Conservation (phyloP, 2,797 vertebrate species). For the Salmo trutta region DNA sequence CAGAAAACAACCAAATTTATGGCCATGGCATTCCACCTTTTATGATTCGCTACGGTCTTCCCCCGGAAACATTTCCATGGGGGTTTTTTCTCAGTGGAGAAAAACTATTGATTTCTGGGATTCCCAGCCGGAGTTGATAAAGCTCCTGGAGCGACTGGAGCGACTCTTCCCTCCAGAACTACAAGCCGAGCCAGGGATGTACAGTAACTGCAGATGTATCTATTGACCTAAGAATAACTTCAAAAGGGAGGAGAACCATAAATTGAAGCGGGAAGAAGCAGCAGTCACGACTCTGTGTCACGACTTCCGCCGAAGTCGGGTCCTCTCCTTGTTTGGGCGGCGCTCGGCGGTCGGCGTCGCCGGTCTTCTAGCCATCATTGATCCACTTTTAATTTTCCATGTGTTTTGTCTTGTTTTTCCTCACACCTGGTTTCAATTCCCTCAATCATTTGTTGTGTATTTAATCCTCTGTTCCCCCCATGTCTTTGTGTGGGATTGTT, state of each 20-base stretch:
- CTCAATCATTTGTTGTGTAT: no score
- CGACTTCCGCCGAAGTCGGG: no score
- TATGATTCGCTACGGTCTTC: slow-evolving; percentile 47
- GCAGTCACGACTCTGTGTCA: slow-evolving; percentile 18
- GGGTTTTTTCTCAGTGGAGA: slow-evolving; percentile 36
- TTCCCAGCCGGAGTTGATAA: slow-evolving; percentile 69
- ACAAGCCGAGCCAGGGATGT: slow-evolving; percentile 44
- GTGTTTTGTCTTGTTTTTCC: no score
- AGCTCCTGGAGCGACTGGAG: slow-evolving; percentile 46
- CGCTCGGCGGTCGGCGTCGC: no score
- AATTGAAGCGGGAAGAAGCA: slow-evolving; percentile 21
- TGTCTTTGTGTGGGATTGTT: no score
- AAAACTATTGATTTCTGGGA: slow-evolving; percentile 35
- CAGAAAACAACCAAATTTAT: slow-evolving; percentile 57
- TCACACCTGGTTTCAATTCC: no score
- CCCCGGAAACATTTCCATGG: slow-evolving; percentile 18
- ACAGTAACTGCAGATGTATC: slow-evolving; percentile 20
- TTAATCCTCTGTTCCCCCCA: no score
- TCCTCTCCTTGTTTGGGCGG: no score
- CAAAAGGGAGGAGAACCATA: slow-evolving; percentile 25
- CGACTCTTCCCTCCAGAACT: slow-evolving; percentile 48
- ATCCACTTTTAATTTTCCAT: no score
- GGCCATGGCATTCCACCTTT: slow-evolving; percentile 52
- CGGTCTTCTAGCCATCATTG: no score
- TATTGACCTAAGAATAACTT: slow-evolving; percentile 28